These are phyloP conservation scores for Actias luna DNA, from an alignment of 2,888 invertebrate genomes.

Conservation along the genomic window DNA sequence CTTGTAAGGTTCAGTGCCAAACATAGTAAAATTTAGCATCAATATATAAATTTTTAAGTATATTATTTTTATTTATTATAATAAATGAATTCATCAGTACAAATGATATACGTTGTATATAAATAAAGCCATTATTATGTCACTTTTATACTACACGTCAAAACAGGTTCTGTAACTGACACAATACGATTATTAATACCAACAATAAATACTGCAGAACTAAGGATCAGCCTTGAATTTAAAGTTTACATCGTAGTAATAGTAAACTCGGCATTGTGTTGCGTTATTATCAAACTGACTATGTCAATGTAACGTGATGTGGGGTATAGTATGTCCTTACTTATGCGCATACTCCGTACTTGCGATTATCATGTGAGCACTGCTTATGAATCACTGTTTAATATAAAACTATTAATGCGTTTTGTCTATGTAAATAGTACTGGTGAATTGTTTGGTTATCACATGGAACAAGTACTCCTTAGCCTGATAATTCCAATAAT, in stretches of 20 bases:
- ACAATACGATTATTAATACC: not conserved
- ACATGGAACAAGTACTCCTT: too few relatives aligned
- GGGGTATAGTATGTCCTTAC: not conserved
- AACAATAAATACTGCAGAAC: not conserved
- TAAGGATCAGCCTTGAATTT: not conserved
- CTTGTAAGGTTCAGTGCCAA: too few relatives aligned
- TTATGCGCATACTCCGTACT: not conserved
- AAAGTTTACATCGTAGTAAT: conserved; percentile 17
- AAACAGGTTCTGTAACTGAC: not conserved
- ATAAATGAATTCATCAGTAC: not conserved
- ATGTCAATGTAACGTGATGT: not conserved
- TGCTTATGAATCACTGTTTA: not conserved
- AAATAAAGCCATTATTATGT: not conserved
- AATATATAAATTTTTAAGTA: too few relatives aligned
- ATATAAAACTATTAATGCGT: not conserved
- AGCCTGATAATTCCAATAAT: too few relatives aligned
- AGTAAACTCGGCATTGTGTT: conserved; percentile 27
- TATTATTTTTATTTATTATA: too few relatives aligned
- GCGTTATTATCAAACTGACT: conserved; percentile 13
- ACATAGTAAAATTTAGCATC: too few relatives aligned
- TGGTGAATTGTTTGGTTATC: not conserved
- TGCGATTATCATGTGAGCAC: not conserved
- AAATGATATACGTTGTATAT: not conserved
- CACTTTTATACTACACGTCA: not conserved
- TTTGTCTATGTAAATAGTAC: not conserved